These are phyloP conservation scores for Oligia strigilis DNA, from an alignment of 2,888 invertebrate genomes.

Conservation along the genomic window DNA sequence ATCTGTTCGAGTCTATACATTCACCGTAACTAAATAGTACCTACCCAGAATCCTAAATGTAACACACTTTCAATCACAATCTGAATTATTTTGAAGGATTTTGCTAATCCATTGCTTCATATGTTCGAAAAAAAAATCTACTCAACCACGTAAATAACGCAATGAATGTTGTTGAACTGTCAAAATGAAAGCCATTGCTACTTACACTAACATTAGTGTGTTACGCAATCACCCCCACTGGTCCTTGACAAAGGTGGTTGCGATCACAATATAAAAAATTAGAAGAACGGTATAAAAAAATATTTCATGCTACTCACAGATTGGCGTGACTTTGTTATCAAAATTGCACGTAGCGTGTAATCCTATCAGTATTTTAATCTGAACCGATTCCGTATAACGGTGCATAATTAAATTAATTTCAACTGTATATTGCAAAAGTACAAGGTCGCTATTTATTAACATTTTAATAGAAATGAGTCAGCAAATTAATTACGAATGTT, in stretches of 20 bases:
- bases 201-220: not conserved
- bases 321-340: constrained; percentile 58
- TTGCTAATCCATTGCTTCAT: not conserved
- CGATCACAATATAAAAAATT: not conserved
- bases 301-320: constrained; percentile 11
- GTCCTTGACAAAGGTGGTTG: not conserved
- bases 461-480: not conserved
- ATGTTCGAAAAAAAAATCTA: not conserved
- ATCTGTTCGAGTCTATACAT: not conserved
- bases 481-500: not conserved
- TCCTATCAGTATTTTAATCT: constrained; percentile 56
- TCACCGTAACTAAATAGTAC: not conserved
- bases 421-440: constrained; percentile 24
- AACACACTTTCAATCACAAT: not conserved
- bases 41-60: too few species aligned
- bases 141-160: not conserved
- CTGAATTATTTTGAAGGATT: not conserved
- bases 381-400: constrained; percentile 28
- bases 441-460: constrained; percentile 14
- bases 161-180: not conserved
- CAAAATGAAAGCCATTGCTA: not conserved
- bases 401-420: constrained; percentile 37
- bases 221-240: not conserved
- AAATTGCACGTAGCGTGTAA: constrained; percentile 53
- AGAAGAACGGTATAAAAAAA: constrained; percentile 1